A percentile compares a stretch with the other conserved stretches of the same genome.
phyloP scores from a whole-genome alignment of 2,797 vertebrate genomes.

The Pipistrellus nathusii region DNA sequence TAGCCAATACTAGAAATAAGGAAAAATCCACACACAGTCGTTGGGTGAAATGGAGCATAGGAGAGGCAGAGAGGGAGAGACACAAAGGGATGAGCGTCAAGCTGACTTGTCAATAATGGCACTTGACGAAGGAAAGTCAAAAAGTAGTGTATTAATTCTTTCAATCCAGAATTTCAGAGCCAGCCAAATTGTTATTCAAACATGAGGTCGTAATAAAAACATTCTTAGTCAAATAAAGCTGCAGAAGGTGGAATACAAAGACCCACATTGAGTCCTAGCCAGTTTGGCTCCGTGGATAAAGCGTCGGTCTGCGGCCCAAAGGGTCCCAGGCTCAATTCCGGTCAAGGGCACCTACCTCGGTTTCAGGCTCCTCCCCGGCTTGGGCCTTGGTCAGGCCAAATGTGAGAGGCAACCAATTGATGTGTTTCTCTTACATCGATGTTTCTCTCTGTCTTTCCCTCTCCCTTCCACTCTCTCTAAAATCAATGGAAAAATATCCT shows the following conservation, averaged over 20 bases:
- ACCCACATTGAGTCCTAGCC: not conserved
- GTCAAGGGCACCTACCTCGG: too few relatives aligned
- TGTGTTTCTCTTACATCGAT: too few relatives aligned
- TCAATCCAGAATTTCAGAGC: not conserved
- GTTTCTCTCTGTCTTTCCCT: too few relatives aligned
- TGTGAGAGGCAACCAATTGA: too few relatives aligned
- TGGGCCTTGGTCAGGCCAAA: too few relatives aligned
- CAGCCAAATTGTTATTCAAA: slow-evolving; percentile 49
- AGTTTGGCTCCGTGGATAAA: too few relatives aligned
- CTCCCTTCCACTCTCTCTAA: too few relatives aligned
- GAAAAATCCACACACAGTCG: not conserved
- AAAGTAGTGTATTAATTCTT: not conserved
- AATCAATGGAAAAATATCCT: too few relatives aligned
- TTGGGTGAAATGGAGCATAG: not conserved
- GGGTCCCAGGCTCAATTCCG: too few relatives aligned
- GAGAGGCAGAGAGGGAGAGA: not conserved
- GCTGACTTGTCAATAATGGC: not conserved
- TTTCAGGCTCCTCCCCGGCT: too few relatives aligned
- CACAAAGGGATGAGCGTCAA: not conserved
- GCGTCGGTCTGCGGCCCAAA: too few relatives aligned
- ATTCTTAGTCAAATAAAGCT: slow-evolving; percentile 65
- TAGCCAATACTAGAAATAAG: not conserved
- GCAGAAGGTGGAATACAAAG: slow-evolving; percentile 50
- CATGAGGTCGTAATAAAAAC: slow-evolving; percentile 62
- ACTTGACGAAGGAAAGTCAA: not conserved